Percentiles rank a stretch among this genome's conserved stretches.
These are phyloP conservation scores for Hemicentrotus pulcherrimus DNA, from an alignment of 35 echinoderm and acorn worm genomes.

Conservation along the genomic window DNA sequence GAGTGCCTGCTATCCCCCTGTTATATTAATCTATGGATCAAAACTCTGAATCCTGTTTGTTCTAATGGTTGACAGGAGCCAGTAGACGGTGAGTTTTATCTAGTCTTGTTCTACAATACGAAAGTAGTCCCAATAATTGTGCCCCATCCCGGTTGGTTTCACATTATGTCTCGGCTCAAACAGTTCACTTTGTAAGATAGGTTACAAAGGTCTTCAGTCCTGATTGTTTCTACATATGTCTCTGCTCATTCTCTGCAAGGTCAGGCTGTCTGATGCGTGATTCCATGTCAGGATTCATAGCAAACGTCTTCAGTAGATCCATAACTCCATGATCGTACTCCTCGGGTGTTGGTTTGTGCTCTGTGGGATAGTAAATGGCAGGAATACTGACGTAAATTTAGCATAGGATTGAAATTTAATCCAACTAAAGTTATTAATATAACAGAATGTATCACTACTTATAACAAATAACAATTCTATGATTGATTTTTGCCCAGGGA, in stretches of 20 bases:
- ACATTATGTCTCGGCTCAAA: neutral
- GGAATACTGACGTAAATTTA: neutral
- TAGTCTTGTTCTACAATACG: no score
- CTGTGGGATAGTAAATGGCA: constrained; percentile 41
- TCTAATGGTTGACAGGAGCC: no score
- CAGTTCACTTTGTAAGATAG: neutral
- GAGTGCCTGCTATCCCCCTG: no score
- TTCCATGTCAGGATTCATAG: constrained; percentile 84
- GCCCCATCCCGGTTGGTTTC: neutral
- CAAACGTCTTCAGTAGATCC: constrained; percentile 81
- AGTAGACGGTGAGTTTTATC: no score
- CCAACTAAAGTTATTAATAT: no score
- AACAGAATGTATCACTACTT: no score
- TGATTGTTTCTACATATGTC: neutral
- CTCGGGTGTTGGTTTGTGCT: constrained; percentile 82
- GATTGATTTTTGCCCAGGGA: no score
- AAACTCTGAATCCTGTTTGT: no score
- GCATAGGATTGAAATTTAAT: no score
- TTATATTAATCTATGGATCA: no score
- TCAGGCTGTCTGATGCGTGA: constrained; percentile 87
- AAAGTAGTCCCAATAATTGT: no score
- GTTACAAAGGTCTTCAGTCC: neutral
- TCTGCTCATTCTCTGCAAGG: constrained; percentile 59
- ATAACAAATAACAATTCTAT: no score
- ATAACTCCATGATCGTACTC: constrained; percentile 86